Percentiles rank a stretch among this genome's conserved stretches.
Evolutionary conservation across 2,888 invertebrate species (phyloP).

Genomic region (Noctua janthina): DNA sequence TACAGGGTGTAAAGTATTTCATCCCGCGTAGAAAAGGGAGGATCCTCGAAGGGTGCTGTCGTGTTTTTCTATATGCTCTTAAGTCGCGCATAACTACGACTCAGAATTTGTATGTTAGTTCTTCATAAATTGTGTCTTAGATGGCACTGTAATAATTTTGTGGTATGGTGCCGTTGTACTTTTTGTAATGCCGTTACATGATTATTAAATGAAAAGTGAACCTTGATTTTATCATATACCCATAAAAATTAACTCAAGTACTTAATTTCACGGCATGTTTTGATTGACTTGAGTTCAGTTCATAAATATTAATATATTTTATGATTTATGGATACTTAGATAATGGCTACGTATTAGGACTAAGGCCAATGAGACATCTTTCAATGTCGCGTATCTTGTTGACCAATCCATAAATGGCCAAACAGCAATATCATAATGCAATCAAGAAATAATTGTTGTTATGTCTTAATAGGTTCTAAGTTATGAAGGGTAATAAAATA

Average conservation of each 20-base stretch:
- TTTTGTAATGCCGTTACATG: too few relatives aligned
- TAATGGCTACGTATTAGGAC: conserved; percentile 19
- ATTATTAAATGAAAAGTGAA: background rate
- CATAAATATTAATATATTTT: conserved; percentile 52
- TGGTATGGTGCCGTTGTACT: too few relatives aligned
- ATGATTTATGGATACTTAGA: conserved; percentile 39
- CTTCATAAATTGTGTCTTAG: too few relatives aligned
- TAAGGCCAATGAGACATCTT: conserved; percentile 53
- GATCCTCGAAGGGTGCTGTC: too few relatives aligned
- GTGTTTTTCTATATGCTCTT: too few relatives aligned
- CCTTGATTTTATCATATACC: conserved; percentile 10
- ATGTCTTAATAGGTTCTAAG: conserved; percentile 8
- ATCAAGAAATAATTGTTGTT: conserved; percentile 22
- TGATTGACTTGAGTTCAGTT: conserved; percentile 28
- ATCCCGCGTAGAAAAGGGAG: too few relatives aligned
- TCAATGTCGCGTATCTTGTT: conserved; percentile 46
- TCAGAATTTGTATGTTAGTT: too few relatives aligned
- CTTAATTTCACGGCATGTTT: conserved; percentile 32
- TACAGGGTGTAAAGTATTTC: too few relatives aligned
- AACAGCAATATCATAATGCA: conserved; percentile 7
- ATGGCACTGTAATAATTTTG: too few relatives aligned
- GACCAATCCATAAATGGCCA: conserved; percentile 25
- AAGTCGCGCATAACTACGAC: too few relatives aligned
- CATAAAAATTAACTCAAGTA: conserved; percentile 21
- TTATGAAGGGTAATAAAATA: conserved; percentile 6